Percentiles rank a stretch among this genome's conserved stretches.
These are phyloP conservation scores for Cryptosula pallasiana DNA, from an alignment of 2,888 invertebrate genomes.

Conservation along the genomic window DNA sequence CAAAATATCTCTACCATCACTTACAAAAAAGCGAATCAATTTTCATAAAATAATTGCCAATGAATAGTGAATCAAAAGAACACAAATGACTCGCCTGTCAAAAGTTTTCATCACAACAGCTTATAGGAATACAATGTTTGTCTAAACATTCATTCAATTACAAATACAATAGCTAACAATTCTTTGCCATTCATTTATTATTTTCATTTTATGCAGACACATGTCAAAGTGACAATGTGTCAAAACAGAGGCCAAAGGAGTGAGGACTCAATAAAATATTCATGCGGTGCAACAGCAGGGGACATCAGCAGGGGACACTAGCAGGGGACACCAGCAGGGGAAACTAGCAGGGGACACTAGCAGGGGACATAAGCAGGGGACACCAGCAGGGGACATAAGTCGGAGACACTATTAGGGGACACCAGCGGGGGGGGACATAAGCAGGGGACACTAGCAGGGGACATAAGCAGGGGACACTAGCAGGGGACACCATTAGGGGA, in stretches of 20 bases:
- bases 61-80: slow-evolving; percentile 13
- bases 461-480: background rate
- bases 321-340: background rate
- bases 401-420: background rate
- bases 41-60: slow-evolving; percentile 16
- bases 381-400: too few species aligned
- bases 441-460: background rate
- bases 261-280: background rate
- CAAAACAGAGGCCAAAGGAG: background rate
- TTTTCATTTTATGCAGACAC: background rate
- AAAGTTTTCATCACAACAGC: background rate
- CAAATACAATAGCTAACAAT: background rate
- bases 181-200: background rate
- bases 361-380: too few species aligned
- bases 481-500: background rate
- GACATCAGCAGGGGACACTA: background rate
- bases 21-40: background rate
- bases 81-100: background rate
- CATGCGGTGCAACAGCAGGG: background rate
- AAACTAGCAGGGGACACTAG: too few species aligned
- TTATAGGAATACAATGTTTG: background rate
- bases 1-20: background rate
- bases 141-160: background rate
- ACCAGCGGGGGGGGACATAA: background rate
- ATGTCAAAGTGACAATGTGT: background rate